A percentile compares a stretch with the other conserved stretches of the same genome.
Conservation (phyloP, 1,140 invertebrate species). For the Platorchestia sp. region DNA sequence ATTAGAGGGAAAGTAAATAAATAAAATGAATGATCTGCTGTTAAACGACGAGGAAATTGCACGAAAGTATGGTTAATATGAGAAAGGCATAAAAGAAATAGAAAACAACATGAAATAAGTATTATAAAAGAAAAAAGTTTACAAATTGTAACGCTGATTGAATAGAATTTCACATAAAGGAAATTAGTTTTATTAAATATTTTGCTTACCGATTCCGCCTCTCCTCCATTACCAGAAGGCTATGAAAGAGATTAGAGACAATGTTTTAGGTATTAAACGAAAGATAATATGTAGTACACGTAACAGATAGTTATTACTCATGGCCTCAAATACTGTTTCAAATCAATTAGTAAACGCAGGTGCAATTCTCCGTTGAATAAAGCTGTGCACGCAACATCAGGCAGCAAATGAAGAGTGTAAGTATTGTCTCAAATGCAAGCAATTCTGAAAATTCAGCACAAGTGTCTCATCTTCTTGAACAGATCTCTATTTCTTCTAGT, state of each 20-base stretch:
- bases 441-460: no score
- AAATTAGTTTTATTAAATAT: conserved; percentile 10
- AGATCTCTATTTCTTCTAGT: no score
- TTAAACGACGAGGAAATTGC: background rate
- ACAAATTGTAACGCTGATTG: conserved; percentile 23
- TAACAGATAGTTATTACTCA: background rate
- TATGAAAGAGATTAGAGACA: background rate
- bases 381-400: no score
- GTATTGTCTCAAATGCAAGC: no score
- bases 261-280: background rate
- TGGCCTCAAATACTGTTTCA: background rate
- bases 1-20: background rate
- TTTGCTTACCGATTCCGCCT: conserved; percentile 31
- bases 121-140: background rate
- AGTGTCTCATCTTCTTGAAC: no score
- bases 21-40: background rate
- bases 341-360: background rate
- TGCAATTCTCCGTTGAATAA: background rate
- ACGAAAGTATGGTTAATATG: background rate
- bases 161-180: conserved; percentile 25
- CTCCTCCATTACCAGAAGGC: conserved; percentile 36
- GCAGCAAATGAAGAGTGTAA: no score
- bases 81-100: background rate
- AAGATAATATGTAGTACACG: background rate
- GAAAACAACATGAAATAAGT: background rate